Evolutionary conservation across 2,113 vertebrate species (phyloP), one percentile per base, ranked within the genome.

Genomic region (Calyptommatus sinebrachiatus): DNA sequence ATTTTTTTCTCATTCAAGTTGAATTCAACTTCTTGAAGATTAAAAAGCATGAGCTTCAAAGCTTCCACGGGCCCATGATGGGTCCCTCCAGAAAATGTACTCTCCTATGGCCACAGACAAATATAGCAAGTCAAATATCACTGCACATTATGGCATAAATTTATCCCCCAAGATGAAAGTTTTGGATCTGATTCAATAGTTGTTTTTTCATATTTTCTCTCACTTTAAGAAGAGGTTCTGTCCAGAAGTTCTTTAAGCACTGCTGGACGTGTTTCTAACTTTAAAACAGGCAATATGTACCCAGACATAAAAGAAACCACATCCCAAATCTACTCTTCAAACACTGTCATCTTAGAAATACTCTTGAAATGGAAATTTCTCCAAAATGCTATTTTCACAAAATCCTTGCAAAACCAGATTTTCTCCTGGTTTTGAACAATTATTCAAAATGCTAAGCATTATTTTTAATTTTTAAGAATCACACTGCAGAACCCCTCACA

Each of bases 1-100:
- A 31, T 83, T 84, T 83, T 81, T 26, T 85, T 86, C 73, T 83
- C 86, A 79, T 62, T 92, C 73, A 95, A 92, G 48, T 86, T 91
- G 84, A 94, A 94, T 71, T 94, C 94, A 53, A 96, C 91, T 57
- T 92, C 89, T 85, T 96, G 96, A 82, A 97, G 92, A 77, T 94
- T 95, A 88, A 96, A 96, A 67, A 96, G 87, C 90, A 94, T 95
- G 60, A 94, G 92, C 79, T 96, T 97, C 79, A 96, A 84, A 35
- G 95, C 91, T 91, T 97, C 96, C 41, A 96, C 94, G 5, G 96
- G 95, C 41, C 96, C 95, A 7, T 94, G 94, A 87, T 94, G 94
- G 48, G 92, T 93, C 48, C 86, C 85, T 73, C 90, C 93, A 77
- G 89, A 91, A 68, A 89, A 89, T 2, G 85, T 62, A 14, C 61